Conservation (phyloP, 2,113 vertebrate species). For the Pogonocichla stellata region DNA sequence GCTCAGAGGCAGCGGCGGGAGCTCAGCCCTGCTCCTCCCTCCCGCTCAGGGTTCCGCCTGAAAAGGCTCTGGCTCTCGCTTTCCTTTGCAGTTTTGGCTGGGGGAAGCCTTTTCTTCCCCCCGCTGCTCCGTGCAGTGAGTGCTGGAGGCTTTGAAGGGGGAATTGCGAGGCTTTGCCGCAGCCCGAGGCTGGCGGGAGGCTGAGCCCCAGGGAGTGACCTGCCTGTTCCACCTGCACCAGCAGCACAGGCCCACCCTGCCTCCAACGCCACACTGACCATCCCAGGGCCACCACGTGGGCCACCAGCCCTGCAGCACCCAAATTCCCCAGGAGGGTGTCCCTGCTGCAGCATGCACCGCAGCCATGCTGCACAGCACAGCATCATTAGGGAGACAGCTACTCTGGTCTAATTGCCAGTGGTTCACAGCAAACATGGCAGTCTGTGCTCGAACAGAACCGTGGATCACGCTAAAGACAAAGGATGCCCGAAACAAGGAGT, state of each 20-base stretch:
- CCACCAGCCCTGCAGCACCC: not conserved
- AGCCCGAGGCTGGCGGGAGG: not conserved
- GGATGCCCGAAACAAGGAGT: not conserved
- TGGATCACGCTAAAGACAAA: not conserved
- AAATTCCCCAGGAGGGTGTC: not conserved
- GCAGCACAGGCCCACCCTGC: rapidly evolving
- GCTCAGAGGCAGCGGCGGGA: not conserved
- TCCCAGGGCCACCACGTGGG: rapidly evolving
- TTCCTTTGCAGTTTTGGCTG: not conserved
- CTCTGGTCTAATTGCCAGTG: not conserved
- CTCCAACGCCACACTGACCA: rapidly evolving
- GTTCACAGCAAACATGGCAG: not conserved
- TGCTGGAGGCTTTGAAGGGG: slow-evolving; percentile 41
- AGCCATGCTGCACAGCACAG: rapidly evolving
- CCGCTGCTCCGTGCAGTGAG: not conserved
- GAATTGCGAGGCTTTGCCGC: not conserved
- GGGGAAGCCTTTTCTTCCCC: not conserved
- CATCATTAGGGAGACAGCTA: not conserved
- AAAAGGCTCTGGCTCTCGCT: not conserved
- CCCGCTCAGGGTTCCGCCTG: not conserved
- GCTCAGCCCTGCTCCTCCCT: slow-evolving; percentile 12
- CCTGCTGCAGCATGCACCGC: not conserved
- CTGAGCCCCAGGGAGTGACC: not conserved
- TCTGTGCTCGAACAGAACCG: not conserved
- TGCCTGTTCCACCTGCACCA: not conserved